Evolutionary conservation across 2,113 vertebrate genomes (phyloP), one percentile per base, ranked within the genome.

Genomic region (Protobothrops flavoviridis): DNA sequence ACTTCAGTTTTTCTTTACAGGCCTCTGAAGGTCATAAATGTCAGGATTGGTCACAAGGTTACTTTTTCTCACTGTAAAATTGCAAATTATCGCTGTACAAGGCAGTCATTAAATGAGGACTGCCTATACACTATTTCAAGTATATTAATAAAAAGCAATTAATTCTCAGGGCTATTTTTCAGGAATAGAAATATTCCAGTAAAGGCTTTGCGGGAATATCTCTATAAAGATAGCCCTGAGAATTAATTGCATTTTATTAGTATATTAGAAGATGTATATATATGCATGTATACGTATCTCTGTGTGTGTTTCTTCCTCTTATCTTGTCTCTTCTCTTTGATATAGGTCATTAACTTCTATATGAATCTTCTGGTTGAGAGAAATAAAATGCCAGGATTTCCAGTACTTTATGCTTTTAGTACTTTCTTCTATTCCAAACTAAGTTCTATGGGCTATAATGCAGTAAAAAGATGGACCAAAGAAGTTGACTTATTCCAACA

Each of bases 321-420:
- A 15, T 93, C 85, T 95, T 5, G 3, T 2, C 1, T 85, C 29
- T 92, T 13, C 50, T 81, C 26, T 90, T 39, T 91, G 0, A 92
- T 48, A 69, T 69, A 99, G 99, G 97, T 99, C 64, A 98, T 99
- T 81, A 99, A 99, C 97, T 99, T 99, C 98, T 99, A 99, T 97
- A 97, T 99, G 95, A 97, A 97, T 94, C 98, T 99, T 94, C 95
- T 99, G 91, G 94, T 99, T 97, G 98, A 98, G 95, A 98, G 98
- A 91, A 97, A 94, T 90, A 98, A 98, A 85, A 95, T 97, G 29
- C 96, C 97, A 53, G 96, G 96, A 1, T 97, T 96, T 74, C 96
- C 98, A 52, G 94, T 97, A 93, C 98, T 99, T 92, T 98, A 99
- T 91, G 98, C 98, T 45, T 99, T 99, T 91, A 99, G 97, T 97